Base-by-base conservation (phyloP, 2,888 invertebrate species). In the Scelioninae gen. 1 region DNA sequence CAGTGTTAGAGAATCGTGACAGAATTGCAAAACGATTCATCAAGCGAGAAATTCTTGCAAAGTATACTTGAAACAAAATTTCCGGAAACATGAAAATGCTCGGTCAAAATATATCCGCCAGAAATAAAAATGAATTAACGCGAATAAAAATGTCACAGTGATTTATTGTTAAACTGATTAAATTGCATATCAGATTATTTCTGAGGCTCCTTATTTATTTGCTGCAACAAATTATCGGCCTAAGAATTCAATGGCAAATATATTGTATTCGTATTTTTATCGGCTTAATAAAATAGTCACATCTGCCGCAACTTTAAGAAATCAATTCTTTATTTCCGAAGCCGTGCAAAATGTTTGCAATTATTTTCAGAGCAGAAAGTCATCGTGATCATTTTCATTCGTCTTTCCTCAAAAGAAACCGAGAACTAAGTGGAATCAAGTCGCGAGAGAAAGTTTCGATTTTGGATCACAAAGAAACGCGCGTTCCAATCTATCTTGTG, bases 391-490 rank as follows among this genome's bases (percentile, higher is more conserved):
- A 60, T 53, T 60, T 58, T 13, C 34, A 13, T 31, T 16, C 34
- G 4, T 8, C 1, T n/a, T 53, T 16, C 31, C 6, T 53, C 31
- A 31, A 53, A 68, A n/a, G 45, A 29, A 53, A 72, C 16, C 34
- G 11, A 43, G 58, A 8, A 10, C 15, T 10, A 34, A n/a, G 4
- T 9, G n/a, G n/a, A 15, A n/a, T 8, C 40, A 23, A 49, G 13
- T 43, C 29, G n/a, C 7, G 47, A 75, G 79, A 60, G 66, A 79
- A 66, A 60, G 65, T 79, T 13, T 34, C 23, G 51, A 53, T 66
- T 71, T 66, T 32, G 58, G 72, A 43, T 40, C 66, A 72, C 72
- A 72, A 66, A 79, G 69, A 79, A 72, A 72, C 60, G 58, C 65
- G 63, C 40, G 78, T 72, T 71, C 16, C 65, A 56, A 65, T 56